A percentile compares a stretch with the other conserved stretches of the same genome.
Evolutionary conservation across 2,888 invertebrate species (phyloP).

Genomic region (Pseudeuparius sepicola): DNA sequence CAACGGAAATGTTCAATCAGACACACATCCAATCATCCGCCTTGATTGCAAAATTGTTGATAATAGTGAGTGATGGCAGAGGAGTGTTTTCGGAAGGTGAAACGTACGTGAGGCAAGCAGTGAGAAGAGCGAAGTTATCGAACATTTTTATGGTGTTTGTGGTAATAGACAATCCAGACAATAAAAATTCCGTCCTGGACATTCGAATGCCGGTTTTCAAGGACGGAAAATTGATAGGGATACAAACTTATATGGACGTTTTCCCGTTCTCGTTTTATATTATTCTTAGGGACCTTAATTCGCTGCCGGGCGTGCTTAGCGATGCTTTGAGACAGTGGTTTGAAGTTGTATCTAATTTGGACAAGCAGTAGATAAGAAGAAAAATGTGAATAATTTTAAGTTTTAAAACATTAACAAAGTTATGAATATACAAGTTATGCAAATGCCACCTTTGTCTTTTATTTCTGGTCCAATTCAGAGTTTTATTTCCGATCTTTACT

Average conservation of each 20-base stretch:
- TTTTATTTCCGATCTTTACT: too few relatives aligned
- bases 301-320: constrained; percentile 81
- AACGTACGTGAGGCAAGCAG: constrained; percentile 63
- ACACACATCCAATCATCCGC: constrained; percentile 40
- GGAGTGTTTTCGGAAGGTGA: constrained; percentile 86
- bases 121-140: constrained; percentile 67
- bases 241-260: constrained; percentile 80
- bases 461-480: too few relatives aligned
- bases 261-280: constrained; percentile 99
- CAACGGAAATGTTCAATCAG: constrained; percentile 56
- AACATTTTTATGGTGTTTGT: constrained; percentile 92
- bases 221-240: constrained; percentile 47
- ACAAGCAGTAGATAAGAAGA: too few relatives aligned
- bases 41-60: constrained; percentile 70
- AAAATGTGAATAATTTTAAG: too few relatives aligned
- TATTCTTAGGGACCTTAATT: constrained; percentile 79
- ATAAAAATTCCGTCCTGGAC: constrained; percentile 87
- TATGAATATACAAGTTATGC: too few relatives aligned
- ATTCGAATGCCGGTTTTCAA: constrained; percentile 70
- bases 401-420: too few relatives aligned
- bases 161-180: constrained; percentile 87
- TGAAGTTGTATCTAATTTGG: constrained; percentile 70
- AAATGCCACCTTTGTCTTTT: too few relatives aligned
- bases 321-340: constrained; percentile 99
- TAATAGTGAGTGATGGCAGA: constrained; percentile 92